A percentile compares a stretch with the other conserved stretches of the same genome.
phyloP scores from a whole-genome alignment of 2,888 invertebrate species.

The Ophion costatus region DNA sequence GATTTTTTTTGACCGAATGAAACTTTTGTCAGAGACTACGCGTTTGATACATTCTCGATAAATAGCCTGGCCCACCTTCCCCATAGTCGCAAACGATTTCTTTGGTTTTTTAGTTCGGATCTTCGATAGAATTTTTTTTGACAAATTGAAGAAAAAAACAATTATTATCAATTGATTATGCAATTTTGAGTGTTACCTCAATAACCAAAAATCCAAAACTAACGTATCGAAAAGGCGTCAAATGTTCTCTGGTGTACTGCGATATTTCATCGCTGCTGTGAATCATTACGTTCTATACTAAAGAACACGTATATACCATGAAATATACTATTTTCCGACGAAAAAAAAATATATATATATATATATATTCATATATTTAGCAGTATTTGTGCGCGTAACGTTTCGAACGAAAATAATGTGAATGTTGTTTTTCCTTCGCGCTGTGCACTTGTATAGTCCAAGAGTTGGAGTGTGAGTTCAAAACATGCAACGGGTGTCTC shows the following conservation, averaged over 20 bases:
- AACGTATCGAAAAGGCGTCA: neutral
- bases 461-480: neutral
- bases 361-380: neutral
- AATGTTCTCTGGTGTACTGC: neutral
- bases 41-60: neutral
- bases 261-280: neutral
- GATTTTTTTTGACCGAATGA: neutral
- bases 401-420: neutral
- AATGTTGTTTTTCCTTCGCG: constrained; percentile 2
- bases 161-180: neutral
- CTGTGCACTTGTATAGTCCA: constrained; percentile 3
- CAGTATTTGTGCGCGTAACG: constrained; percentile 14
- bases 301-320: neutral
- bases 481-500: neutral
- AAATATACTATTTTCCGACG: constrained; percentile 15
- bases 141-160: neutral
- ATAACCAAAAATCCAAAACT: neutral
- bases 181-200: neutral
- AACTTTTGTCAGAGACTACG: neutral
- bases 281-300: constrained; percentile 8
- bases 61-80: neutral
- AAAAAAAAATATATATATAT: neutral
- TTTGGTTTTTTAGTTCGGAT: neutral
- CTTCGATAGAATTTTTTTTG: neutral
- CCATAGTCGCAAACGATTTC: neutral